Base-by-base conservation (phyloP, 2,888 invertebrate genomes). In the Acrobasis consociella region DNA sequence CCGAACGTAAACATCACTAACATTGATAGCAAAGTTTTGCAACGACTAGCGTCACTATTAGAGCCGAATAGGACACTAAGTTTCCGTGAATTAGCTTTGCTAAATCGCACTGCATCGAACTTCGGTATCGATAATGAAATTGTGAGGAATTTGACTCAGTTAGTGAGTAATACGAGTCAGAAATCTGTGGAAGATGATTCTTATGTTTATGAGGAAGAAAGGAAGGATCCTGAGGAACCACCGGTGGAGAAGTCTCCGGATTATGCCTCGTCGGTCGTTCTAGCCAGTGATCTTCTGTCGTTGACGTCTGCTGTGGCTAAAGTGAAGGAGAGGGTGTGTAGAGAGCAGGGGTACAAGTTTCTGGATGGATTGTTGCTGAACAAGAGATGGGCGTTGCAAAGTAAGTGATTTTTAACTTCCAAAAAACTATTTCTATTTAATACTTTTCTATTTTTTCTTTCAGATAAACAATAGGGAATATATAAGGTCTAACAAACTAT, bases 341-440 rank as follows among this genome's bases (percentile, higher is more conserved):
- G 91, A 63, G 87, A 91, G 51, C 93, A 94, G 63, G 93, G 91
- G 0, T 86, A 87, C 66, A 80, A 83, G 62, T 90, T 93, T 51
- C 72, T 94, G 66, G 86, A 92, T 72, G 93, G 93, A 63, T 77
- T 94, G 64, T 81, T 91, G 11, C 76, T 81, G 74, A 92, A 93
- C 70, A 92, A 93, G 72, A 82, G 90, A 81, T 94, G 94, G 93
- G 93, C 94, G n/a, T 77, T 94, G 69, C 89, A 93, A 77, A 93
- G 94, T 94, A 73, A 93, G 93, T 93, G 70, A 0, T 42, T 7
- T 31, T 7, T 31, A 7, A 31, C 5, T 31, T 31, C 2, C 0
- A 31, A 31, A 31, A 31, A 31, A 31, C 2, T 22, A 22, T 22
- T n/a, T n/a, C n/a, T n/a, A n/a, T n/a, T n/a, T 22, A 22, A 22